A percentile compares a stretch with the other conserved stretches of the same genome.
phyloP scores from a whole-genome alignment of 2,113 vertebrate genomes.

The Neogobius melanostomus region DNA sequence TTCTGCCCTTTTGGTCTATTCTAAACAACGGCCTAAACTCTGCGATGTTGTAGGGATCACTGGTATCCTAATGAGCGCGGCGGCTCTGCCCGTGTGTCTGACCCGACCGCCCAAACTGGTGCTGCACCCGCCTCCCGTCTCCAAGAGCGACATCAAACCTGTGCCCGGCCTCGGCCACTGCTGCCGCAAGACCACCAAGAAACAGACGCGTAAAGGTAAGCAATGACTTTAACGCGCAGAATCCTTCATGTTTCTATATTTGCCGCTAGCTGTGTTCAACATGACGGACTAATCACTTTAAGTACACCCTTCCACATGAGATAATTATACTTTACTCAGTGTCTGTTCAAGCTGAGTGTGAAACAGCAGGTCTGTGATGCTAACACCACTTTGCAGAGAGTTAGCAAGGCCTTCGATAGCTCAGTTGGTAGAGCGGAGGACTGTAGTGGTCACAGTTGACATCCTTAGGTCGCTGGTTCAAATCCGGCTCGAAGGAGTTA shows the following conservation, averaged over 20 bases:
- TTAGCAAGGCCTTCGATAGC: constrained; percentile 78
- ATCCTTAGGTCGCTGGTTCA: constrained; percentile 2
- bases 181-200: constrained; percentile 93
- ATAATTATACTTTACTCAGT: too few species aligned
- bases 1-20: background rate
- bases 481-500: background rate
- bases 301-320: too few species aligned
- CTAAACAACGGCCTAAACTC: background rate
- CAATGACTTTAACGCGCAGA: too few species aligned
- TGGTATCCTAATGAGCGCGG: constrained; percentile 94
- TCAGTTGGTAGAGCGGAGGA: constrained; percentile 89
- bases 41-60: constrained; percentile 83
- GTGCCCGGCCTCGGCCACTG: constrained; percentile 88
- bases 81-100: constrained; percentile 90
- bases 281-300: too few species aligned
- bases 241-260: too few species aligned
- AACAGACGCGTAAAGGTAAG: constrained; percentile 90
- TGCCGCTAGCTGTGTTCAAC: too few species aligned
- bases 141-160: constrained; percentile 92
- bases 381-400: background rate
- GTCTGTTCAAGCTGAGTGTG: background rate
- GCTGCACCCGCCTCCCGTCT: constrained; percentile 89
- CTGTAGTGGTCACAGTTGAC: constrained; percentile 68
- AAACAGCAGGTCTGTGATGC: background rate
- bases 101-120: constrained; percentile 90